Evolutionary conservation across 2,888 invertebrate genomes (phyloP), one percentile per base, ranked within the genome.

Genomic region (Polyommatus icarus): DNA sequence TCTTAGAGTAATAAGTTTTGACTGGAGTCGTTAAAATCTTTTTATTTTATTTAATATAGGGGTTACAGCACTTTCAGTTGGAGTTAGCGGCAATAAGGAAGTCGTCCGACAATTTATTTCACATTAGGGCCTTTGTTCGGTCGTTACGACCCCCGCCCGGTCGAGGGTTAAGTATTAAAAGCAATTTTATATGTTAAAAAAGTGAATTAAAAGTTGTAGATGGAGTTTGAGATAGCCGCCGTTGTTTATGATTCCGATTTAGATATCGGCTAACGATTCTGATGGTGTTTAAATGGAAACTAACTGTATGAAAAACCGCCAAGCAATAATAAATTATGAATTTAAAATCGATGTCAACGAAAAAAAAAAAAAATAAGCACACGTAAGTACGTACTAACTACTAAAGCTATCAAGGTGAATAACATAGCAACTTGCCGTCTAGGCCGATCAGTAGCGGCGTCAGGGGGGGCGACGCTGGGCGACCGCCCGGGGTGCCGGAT

Each of bases 71-170:
- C 73, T 61, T 71, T 32, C 73, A 78, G 79, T 76, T 29, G 18
- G 75, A 75, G 36, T 72, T 72, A 72, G 20, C 54, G 29, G 75
- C 75, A 24, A 54, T 75, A 75, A 73, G 77, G 78, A 78, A 82
- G 87, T 85, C 81, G 84, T 84, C 83, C 88, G 89, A 89, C 90
- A 90, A 92, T 92, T 91, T 92, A 92, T 91, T 90, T 91, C 90
- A 85, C 92, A 92, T 92, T 92, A 92, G 88, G 88, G 88, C 88
- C 86, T 88, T 88, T 90, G 89, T 89, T 84, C 83, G 80, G 85
- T 88, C 89, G 88, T 90, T 90, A 90, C 50, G 29, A 54, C 50
- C 75, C 40, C 46, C 75, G 75, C 29, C 29, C 54, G 29, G 75
- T 20, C 46, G 46, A 40, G 73, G 73, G 73, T 40, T 73, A 46